These are phyloP conservation scores for Glyptemys insculpta DNA, from an alignment of 2,797 vertebrate species.

Conservation along the genomic window DNA sequence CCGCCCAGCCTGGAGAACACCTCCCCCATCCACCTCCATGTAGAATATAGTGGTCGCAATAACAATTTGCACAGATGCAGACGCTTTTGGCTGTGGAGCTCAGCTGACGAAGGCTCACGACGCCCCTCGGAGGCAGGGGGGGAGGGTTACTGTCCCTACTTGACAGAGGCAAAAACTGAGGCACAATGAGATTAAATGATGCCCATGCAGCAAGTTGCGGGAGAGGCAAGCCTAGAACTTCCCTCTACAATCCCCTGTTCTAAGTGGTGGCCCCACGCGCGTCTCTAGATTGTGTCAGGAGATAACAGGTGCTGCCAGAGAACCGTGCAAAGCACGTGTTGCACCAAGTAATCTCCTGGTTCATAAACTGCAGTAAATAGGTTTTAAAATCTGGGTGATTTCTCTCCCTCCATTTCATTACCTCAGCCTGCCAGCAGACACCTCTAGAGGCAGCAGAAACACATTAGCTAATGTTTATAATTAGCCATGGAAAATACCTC, in stretches of 20 bases:
- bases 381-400: background rate
- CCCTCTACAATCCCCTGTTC: background rate
- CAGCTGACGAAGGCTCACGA: no score
- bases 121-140: background rate
- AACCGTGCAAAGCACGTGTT: background rate
- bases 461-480: background rate
- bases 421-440: background rate
- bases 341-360: background rate
- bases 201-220: background rate
- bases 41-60: no score
- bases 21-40: no score
- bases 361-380: background rate
- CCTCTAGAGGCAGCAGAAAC: background rate
- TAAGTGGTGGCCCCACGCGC: background rate
- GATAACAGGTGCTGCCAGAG: no score
- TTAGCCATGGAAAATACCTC: background rate
- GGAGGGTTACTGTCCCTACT: accelerated
- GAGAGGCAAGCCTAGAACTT: no score
- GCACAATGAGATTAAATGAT: background rate
- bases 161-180: background rate
- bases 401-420: background rate
- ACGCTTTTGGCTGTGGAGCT: no score
- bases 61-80: no score
- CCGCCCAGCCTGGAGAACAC: background rate
- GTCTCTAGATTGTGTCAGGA: background rate